Percentiles rank a stretch among this genome's conserved stretches.
Evolutionary conservation across 2,113 vertebrate genomes (phyloP).

Genomic region (Puma concolor): DNA sequence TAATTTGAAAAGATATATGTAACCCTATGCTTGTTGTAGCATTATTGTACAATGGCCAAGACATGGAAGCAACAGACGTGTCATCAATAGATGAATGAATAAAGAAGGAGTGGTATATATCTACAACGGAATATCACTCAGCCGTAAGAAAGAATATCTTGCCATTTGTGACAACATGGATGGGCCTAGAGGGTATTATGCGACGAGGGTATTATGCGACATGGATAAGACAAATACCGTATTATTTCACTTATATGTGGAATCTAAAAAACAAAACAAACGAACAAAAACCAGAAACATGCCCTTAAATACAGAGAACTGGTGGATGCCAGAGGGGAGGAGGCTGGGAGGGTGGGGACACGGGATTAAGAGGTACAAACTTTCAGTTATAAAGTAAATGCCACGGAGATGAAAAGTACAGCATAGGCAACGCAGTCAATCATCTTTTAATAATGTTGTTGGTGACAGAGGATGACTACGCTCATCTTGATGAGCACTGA

Average conservation of each 20-base stretch:
- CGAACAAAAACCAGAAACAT: neutral
- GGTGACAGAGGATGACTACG: neutral
- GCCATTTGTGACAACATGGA: neutral
- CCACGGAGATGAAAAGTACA: neutral
- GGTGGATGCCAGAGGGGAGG: neutral
- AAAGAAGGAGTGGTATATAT: neutral
- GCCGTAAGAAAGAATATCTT: neutral
- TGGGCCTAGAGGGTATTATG: neutral
- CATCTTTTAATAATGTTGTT: neutral
- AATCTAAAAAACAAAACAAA: neutral
- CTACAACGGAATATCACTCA: neutral
- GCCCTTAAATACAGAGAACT: neutral
- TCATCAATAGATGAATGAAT: neutral
- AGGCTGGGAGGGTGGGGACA: neutral
- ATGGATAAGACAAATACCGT: neutral
- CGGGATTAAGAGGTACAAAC: neutral
- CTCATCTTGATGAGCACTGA: neutral
- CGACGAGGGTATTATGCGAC: neutral
- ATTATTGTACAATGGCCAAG: neutral
- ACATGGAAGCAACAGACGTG: neutral
- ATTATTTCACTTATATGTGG: neutral
- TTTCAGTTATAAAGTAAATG: neutral
- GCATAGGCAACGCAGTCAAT: neutral
- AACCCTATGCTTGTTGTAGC: neutral
- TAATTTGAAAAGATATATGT: neutral